Evolutionary conservation across 2,797 vertebrate genomes (phyloP), one percentile per base, ranked within the genome.

Genomic region (Mus spretus): DNA sequence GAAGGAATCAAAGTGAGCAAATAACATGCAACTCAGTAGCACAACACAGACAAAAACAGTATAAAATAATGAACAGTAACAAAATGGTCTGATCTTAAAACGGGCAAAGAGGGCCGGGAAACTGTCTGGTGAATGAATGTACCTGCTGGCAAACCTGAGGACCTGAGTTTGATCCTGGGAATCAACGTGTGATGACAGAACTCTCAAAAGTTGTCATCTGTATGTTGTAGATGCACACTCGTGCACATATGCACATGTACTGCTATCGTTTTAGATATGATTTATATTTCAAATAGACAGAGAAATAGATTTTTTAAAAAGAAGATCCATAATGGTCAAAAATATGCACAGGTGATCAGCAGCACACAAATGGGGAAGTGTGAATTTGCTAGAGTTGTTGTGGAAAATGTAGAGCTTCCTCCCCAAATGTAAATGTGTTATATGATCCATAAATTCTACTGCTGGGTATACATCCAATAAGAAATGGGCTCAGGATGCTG

Each of bases 1-100:
- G 57, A 91, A 92, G 40, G 28, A 93, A 57, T 79, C 88, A 78
- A 95, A 96, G 91, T 40, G 20, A 89, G 1, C 78, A 72, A 91
- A 67, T 50, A 26, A 87, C 50, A 50, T 31, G 14, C 14, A 91
- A 74, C 34, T 34, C 65, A 74, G n/a, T 28, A 81, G 22, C 26
- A 95, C 85, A 74, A 53, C 59, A 59, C 34, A 70, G 53, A 61
- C 3, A 53, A 85, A 77, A 22, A 11, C 31, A 55, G n/a, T 22
- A 40, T 44, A 44, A 61, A 44, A 77, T 37, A 91, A 57, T 50
- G n/a, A 28, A 83, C 13, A 80, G 19, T 34, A 40, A 26, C 26
- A 47, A 61, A 75, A 74, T n/a, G 53, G 44, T n/a, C 31, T 50
- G 20, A 50, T 85, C 31, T 67, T 22, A n/a, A 85, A 67, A n/a